Conservation (phyloP, 2,797 vertebrate species). For the Siniperca scherzeri region DNA sequence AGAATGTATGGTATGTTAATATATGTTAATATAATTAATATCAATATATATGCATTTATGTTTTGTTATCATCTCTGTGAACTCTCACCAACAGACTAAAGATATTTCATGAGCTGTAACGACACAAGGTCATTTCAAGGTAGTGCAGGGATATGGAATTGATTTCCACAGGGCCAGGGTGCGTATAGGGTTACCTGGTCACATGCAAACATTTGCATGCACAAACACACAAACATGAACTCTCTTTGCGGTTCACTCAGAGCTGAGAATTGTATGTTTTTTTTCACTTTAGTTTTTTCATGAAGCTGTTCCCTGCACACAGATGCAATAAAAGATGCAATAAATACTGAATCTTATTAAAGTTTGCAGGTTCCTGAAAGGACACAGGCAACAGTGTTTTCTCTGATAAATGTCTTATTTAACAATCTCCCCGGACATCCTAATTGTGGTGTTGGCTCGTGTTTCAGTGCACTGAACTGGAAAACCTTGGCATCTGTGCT, state of each 20-base stretch:
- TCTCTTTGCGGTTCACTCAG: not conserved
- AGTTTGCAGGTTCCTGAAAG: constrained; percentile 42
- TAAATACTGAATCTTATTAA: constrained; percentile 20
- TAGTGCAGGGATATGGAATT: constrained; percentile 13
- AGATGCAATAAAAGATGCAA: not conserved
- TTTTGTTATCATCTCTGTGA: not conserved
- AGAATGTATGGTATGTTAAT: not conserved
- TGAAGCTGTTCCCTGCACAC: not conserved
- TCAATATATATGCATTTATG: not conserved
- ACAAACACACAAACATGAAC: constrained; percentile 13
- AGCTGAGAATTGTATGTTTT: not conserved
- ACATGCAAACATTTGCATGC: constrained; percentile 22
- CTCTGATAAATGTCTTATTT: constrained; percentile 72
- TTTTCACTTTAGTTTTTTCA: not conserved
- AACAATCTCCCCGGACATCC: constrained; percentile 67
- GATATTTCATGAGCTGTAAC: not conserved
- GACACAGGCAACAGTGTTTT: constrained; percentile 32
- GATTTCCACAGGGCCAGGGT: constrained; percentile 38
- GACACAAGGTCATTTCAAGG: constrained; percentile 47
- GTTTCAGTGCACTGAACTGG: constrained; percentile 72
- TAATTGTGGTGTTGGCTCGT: constrained; percentile 72
- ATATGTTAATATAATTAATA: not conserved
- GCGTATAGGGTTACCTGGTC: constrained; percentile 34
- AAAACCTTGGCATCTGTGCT: constrained; percentile 71
- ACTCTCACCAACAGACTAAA: not conserved